Percentiles rank a stretch among this genome's conserved stretches.
Conservation (phyloP, 2,113 vertebrate genomes). For the Rutilus rutilus region DNA sequence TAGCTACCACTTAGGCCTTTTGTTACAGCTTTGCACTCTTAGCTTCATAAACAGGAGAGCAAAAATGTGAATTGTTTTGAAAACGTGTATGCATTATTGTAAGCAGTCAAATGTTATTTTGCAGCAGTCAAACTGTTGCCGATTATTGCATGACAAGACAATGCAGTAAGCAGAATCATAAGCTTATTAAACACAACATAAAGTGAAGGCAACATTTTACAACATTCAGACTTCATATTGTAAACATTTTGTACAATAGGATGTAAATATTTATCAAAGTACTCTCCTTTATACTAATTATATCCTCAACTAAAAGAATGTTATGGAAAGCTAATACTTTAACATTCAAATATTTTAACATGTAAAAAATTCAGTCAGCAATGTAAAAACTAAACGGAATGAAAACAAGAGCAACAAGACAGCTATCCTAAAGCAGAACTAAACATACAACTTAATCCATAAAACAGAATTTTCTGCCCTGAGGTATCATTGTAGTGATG, state of each 20-base stretch:
- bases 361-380: too few relatives aligned
- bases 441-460: neutral
- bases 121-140: neutral
- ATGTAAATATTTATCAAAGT: constrained; percentile 8
- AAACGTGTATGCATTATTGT: neutral
- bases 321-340: neutral
- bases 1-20: constrained; percentile 42
- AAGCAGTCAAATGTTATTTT: neutral
- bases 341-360: neutral
- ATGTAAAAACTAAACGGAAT: neutral
- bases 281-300: neutral
- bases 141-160: neutral
- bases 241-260: neutral
- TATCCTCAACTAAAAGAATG: neutral
- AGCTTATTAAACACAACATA: too few relatives aligned
- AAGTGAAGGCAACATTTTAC: neutral
- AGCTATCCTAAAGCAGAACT: neutral
- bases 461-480: constrained; percentile 20
- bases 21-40: neutral
- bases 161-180: neutral
- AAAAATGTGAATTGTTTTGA: neutral
- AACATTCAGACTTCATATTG: neutral
- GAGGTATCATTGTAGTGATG: constrained; percentile 12
- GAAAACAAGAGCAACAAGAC: neutral
- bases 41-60: neutral